Evolutionary conservation across 1,140 invertebrate species (phyloP), one percentile per base, ranked within the genome.

Genomic region (Polypedilum pembai): DNA sequence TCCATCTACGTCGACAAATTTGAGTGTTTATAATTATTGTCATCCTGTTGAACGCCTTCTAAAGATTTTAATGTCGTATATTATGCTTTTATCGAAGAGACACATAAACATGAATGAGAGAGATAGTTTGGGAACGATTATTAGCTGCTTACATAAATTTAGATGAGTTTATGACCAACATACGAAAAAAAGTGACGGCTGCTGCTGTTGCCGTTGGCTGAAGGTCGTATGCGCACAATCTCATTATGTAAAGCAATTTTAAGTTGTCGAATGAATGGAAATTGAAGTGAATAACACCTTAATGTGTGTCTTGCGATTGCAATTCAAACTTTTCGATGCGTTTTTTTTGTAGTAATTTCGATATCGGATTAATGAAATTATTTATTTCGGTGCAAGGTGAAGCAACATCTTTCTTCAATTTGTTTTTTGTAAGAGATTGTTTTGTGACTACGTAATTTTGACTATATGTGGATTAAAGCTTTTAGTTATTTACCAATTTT

Each of bases 91-190:
- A 33, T 33, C 24, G 24, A 33, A 33, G 12, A n/a, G 45, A 56
- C 12, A 56, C 12, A 56, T 3, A 15, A 4, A 12, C 12, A 56
- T 56, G n/a, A 56, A 56, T 12, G 45, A 56, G 10, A 12, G 45
- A 56, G n/a, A 56, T 56, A n/a, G 45, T 56, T 56, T 56, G 45
- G n/a, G 10, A 56, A n/a, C 45, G 45, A 56, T 56, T 56, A 56
- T n/a, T 56, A 56, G 24, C 45, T n/a, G 45, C 45, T 56, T 56
- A 56, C 45, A 56, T 56, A 56, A 56, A 56, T 56, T n/a, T 56
- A 56, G 45, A 56, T 56, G 45, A 56, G n/a, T 56, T 56, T 56
- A 56, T 56, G 45, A 56, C n/a, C 45, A n/a, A 12, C 45, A 56
- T n/a, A 56, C 45, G 45, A 56, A 56, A 56, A 56, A 56, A 56